These are phyloP conservation scores for Cosmia pyralina DNA, from an alignment of 2,888 invertebrate species.

Conservation along the genomic window DNA sequence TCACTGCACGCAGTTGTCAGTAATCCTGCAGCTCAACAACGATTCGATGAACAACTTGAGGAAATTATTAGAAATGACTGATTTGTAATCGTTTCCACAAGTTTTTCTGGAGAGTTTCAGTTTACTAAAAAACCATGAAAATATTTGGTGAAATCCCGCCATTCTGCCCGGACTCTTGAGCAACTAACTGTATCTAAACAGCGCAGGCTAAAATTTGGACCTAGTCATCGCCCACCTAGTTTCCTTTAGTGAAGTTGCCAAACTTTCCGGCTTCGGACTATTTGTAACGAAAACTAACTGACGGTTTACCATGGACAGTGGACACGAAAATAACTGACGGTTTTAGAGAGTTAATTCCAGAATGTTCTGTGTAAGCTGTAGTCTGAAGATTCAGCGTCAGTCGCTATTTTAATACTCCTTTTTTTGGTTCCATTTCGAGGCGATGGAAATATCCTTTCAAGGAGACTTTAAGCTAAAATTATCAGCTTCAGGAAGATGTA, in stretches of 20 bases:
- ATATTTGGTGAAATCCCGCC: background rate
- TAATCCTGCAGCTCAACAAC: too few relatives aligned
- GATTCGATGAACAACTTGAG: too few relatives aligned
- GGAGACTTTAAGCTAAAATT: constrained; percentile 31
- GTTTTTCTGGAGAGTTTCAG: background rate
- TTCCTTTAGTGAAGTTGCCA: background rate
- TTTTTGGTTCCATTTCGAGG: constrained; percentile 9
- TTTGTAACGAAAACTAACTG: background rate
- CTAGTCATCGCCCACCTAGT: background rate
- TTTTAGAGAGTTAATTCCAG: background rate
- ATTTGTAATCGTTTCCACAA: background rate
- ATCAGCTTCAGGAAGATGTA: constrained; percentile 34
- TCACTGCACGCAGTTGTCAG: too few relatives aligned
- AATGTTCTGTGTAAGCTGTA: background rate
- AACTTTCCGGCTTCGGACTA: background rate
- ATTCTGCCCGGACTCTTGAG: background rate
- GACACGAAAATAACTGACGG: too few relatives aligned
- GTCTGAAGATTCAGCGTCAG: background rate
- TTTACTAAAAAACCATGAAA: background rate
- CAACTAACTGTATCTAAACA: background rate
- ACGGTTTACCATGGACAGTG: too few relatives aligned
- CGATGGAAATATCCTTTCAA: constrained; percentile 46
- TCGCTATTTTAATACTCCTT: too few relatives aligned
- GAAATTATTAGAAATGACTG: too few relatives aligned
- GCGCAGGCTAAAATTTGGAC: background rate